Percentiles rank a stretch among this genome's conserved stretches.
Evolutionary conservation across 2,888 invertebrate species (phyloP).

Genomic region (Tiliacea aurago): DNA sequence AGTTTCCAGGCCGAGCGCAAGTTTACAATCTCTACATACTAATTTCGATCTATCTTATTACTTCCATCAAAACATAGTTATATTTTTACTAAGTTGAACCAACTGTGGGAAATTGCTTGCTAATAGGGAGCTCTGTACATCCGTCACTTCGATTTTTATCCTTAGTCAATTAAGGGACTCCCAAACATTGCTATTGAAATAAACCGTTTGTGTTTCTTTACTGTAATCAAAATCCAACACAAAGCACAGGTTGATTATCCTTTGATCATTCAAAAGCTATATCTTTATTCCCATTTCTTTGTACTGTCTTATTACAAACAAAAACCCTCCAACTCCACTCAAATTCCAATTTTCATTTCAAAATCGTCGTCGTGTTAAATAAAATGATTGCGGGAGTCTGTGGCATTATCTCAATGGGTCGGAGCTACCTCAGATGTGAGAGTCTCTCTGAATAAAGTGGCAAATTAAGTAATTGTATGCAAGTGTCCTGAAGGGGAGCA

Average conservation of each 20-base stretch:
- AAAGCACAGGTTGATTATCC: conserved; percentile 41
- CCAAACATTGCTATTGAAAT: background rate
- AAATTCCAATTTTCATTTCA: conserved; percentile 61
- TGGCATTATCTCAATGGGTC: conserved; percentile 60
- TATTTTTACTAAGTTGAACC: background rate
- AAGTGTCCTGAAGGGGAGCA: conserved; percentile 68
- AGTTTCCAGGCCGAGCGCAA: background rate
- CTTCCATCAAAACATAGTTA: background rate
- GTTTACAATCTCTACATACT: background rate
- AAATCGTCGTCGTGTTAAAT: conserved; percentile 60
- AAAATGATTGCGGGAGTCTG: conserved; percentile 63
- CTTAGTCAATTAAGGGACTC: background rate
- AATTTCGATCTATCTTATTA: background rate
- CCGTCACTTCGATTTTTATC: background rate
- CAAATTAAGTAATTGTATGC: conserved; percentile 79
- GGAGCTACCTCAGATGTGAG: conserved; percentile 63
- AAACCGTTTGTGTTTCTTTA: background rate
- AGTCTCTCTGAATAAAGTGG: conserved; percentile 68
- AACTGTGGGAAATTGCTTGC: background rate
- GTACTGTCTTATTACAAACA: conserved; percentile 42
- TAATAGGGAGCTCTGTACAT: background rate
- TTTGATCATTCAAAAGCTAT: conserved; percentile 44
- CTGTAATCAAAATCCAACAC: conserved; percentile 1
- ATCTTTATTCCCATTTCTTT: conserved; percentile 13
- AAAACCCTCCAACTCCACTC: conserved; percentile 45